Percentiles rank a stretch among this genome's conserved stretches.
phyloP scores from a whole-genome alignment of 2,888 invertebrate genomes.

The Diploptera punctata region DNA sequence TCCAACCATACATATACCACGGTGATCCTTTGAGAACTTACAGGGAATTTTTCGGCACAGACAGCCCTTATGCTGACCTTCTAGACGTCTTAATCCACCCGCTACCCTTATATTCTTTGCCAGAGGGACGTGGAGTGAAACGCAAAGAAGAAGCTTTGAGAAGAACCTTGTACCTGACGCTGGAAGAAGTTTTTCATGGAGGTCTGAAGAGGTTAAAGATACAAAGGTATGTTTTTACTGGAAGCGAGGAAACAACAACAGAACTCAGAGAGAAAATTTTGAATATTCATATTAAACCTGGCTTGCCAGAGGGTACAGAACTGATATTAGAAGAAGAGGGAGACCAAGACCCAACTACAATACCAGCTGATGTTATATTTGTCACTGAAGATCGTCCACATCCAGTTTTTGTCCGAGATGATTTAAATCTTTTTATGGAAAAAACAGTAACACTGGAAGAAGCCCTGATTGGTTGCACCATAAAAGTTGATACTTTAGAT shows the following conservation, averaged over 20 bases:
- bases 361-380: constrained; percentile 79
- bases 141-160: constrained; percentile 63
- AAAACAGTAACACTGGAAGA: constrained; percentile 69
- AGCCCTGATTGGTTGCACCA: constrained; percentile 72
- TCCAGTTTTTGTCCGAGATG: constrained; percentile 68
- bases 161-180: constrained; percentile 63
- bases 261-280: constrained; percentile 75
- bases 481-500: constrained; percentile 73
- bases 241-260: constrained; percentile 65
- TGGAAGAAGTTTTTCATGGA: constrained; percentile 73
- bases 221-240: constrained; percentile 70
- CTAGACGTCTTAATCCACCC: constrained; percentile 70
- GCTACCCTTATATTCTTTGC: constrained; percentile 66
- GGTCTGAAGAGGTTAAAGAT: constrained; percentile 86
- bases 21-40: constrained; percentile 78
- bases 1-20: constrained; percentile 80
- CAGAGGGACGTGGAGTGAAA: constrained; percentile 60
- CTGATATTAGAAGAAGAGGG: constrained; percentile 80
- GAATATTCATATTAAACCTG: constrained; percentile 76
- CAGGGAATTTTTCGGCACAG: constrained; percentile 81
- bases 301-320: constrained; percentile 74
- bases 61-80: constrained; percentile 81
- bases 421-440: constrained; percentile 70
- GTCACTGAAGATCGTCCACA: constrained; percentile 75
- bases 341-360: constrained; percentile 76